Evolutionary conservation across 2,113 vertebrate species (phyloP), one percentile per base, ranked within the genome.

Genomic region (Hydrochoerus hydrochaeris): DNA sequence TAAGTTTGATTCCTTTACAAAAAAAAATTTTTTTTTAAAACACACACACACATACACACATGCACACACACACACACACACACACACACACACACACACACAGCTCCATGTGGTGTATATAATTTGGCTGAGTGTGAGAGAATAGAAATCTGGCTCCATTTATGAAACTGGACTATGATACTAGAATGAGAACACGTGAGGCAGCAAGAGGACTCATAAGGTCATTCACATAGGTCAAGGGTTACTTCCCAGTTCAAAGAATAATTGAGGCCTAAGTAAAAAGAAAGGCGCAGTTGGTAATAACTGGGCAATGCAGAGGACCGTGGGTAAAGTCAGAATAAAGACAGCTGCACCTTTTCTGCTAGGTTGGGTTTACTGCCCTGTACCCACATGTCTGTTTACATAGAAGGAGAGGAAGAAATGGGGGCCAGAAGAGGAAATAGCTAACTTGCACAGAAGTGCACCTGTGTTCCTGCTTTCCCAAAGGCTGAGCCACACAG

Each of bases 91-190:
- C 49, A 52, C 49, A 52, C 49, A 10, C 54, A 54, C 14, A 54
- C 14, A 52, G 54, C 54, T 54, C 54, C 54, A 54, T 54, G 54
- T 54, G 7, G 54, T 54, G 16, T 54, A 54, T 54, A 0, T 77
- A 77, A 88, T 88, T 88, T 20, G 62, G n/a, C 58, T 67, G 22
- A 94, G 52, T 13, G 10, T 19, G 75, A 69, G 28, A 71, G 22
- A 69, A 75, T 0, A 67, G 38, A 95, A 92, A 84, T 93, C 14
- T 91, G 83, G 30, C 63, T 93, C 12, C 81, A 69, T 49, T 88
- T 80, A 91, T 17, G 67, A 88, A 78, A 58, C 22, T 57, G 75
- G 46, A 57, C 26, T 77, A 63, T 83, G 46, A 52, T 69, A 12
- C 75, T 5, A 77, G 69, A 46, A 17, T 90, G 14, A 77, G 65